A percentile compares a stretch with the other conserved stretches of the same genome.
phyloP scores from a whole-genome alignment of 1,140 invertebrate species.

The Plectrocnemia conspersa region DNA sequence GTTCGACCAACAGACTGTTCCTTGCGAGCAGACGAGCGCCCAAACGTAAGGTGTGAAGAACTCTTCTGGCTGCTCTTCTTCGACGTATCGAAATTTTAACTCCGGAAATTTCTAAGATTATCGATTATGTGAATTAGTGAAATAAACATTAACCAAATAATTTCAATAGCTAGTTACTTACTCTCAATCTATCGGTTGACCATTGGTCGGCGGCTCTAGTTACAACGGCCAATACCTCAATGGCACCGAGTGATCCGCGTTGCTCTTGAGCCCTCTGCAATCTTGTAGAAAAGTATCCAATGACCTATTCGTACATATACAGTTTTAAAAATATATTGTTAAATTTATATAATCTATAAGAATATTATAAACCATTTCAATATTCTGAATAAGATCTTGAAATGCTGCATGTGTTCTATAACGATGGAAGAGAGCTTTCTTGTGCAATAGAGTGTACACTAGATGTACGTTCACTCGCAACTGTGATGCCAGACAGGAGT shows the following conservation, averaged over 20 bases:
- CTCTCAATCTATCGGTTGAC: constrained; percentile 86
- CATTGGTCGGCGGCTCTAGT: constrained; percentile 82
- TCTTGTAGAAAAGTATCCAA: constrained; percentile 79
- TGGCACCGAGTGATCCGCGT: constrained; percentile 67
- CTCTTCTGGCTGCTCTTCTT: constrained; percentile 97
- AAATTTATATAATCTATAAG: neutral
- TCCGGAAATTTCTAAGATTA: constrained; percentile 92
- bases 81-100: constrained; percentile 97
- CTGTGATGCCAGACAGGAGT: constrained; percentile 85
- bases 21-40: constrained; percentile 80
- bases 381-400: constrained; percentile 94
- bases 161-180: constrained; percentile 42
- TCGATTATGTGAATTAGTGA: constrained; percentile 33
- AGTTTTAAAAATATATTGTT: neutral
- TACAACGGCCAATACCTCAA: constrained; percentile 80
- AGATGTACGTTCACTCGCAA: constrained; percentile 89
- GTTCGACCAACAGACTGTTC: constrained; percentile 69
- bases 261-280: constrained; percentile 64
- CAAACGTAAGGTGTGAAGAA: constrained; percentile 99
- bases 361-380: constrained; percentile 72
- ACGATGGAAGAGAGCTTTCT: constrained; percentile 83
- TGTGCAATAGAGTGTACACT: constrained; percentile 93
- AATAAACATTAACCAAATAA: constrained; percentile 8
- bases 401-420: constrained; percentile 85
- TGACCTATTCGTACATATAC: constrained; percentile 58